Conservation (phyloP, 2,888 invertebrate genomes). For the Ectropis crepuscularia region DNA sequence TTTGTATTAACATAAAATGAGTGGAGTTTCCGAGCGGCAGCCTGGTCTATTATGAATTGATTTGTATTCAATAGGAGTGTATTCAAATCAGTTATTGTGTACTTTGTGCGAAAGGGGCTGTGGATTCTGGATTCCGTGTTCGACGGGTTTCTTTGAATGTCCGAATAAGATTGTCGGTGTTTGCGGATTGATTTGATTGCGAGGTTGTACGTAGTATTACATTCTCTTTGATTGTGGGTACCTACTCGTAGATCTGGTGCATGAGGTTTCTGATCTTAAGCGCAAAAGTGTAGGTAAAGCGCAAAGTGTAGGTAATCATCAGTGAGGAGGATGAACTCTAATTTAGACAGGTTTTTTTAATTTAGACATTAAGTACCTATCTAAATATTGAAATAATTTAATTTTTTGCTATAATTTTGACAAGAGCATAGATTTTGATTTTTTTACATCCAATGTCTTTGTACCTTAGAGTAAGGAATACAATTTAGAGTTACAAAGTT, state of each 20-base stretch:
- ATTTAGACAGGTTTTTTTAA: too few relatives aligned
- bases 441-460: too few relatives aligned
- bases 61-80: slow-evolving; percentile 71
- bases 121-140: slow-evolving; percentile 41
- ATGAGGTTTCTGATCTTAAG: too few relatives aligned
- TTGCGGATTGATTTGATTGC: slow-evolving; percentile 1
- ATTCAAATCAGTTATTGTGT: slow-evolving; percentile 76
- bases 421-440: too few relatives aligned
- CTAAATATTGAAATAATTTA: too few relatives aligned
- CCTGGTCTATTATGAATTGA: slow-evolving; percentile 62
- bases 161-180: slow-evolving; percentile 4
- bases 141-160: slow-evolving; percentile 19
- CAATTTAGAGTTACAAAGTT: too few relatives aligned
- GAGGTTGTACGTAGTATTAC: background rate
- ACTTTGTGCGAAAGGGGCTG: slow-evolving; percentile 61
- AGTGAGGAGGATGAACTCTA: too few relatives aligned
- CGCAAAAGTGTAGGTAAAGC: too few relatives aligned
- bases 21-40: slow-evolving; percentile 46
- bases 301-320: too few relatives aligned
- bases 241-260: background rate
- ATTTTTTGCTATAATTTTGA: too few relatives aligned
- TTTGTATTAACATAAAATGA: slow-evolving; percentile 61
- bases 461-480: too few relatives aligned
- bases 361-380: too few relatives aligned
- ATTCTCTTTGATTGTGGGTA: background rate